A percentile compares a stretch with the other conserved stretches of the same genome.
These are phyloP conservation scores for Scomber scombrus DNA, from an alignment of 2,113 vertebrate genomes.

Conservation along the genomic window DNA sequence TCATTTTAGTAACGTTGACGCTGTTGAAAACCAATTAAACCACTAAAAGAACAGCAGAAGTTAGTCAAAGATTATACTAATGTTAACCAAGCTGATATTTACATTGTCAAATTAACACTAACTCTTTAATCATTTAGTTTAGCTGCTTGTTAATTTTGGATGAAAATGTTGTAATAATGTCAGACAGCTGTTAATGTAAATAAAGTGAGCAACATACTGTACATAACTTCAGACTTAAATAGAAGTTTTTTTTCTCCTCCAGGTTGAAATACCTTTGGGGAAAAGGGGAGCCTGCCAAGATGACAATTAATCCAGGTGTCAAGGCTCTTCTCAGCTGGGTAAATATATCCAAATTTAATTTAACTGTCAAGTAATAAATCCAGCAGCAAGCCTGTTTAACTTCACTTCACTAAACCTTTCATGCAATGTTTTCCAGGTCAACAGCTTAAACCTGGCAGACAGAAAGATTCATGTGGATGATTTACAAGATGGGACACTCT, in stretches of 20 bases:
- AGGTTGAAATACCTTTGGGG: constrained; percentile 47
- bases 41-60: neutral
- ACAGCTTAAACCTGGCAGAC: constrained; percentile 82
- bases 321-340: constrained; percentile 78
- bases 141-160: neutral
- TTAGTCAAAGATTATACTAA: too few relatives aligned
- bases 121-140: too few relatives aligned
- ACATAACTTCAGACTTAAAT: neutral
- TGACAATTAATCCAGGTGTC: constrained; percentile 60
- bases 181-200: too few relatives aligned
- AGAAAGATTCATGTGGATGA: constrained; percentile 71
- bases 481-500: constrained; percentile 86
- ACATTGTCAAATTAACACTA: too few relatives aligned
- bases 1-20: neutral
- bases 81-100: neutral
- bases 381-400: neutral
- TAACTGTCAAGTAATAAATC: too few relatives aligned
- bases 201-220: too few relatives aligned
- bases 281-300: constrained; percentile 48
- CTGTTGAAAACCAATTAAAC: too few relatives aligned
- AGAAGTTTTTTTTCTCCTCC: neutral
- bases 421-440: constrained; percentile 81
- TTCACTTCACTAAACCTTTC: neutral
- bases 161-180: neutral
- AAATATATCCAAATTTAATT: neutral